These are phyloP conservation scores for Tetramorium alpestre DNA, from an alignment of 1,140 invertebrate genomes.

Conservation along the genomic window DNA sequence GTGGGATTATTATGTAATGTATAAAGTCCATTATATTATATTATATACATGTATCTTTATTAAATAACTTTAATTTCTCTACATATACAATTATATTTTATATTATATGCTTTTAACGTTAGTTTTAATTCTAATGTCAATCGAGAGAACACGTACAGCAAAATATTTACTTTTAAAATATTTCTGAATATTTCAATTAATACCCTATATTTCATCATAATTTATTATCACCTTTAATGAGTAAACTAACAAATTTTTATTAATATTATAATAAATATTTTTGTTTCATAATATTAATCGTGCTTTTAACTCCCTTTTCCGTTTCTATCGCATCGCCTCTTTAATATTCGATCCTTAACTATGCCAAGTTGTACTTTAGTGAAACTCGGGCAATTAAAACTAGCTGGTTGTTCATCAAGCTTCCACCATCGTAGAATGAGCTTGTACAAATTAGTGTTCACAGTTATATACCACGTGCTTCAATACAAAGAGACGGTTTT, in stretches of 20 bases:
- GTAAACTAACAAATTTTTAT: constrained; percentile 2
- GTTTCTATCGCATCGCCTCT: neutral
- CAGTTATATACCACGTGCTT: neutral
- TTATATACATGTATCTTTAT: neutral
- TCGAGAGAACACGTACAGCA: neutral
- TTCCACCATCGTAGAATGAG: neutral
- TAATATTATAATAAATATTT: neutral
- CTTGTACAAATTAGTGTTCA: constrained; percentile 30
- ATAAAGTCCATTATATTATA: neutral
- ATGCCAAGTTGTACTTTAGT: constrained; percentile 21
- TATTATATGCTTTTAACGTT: neutral
- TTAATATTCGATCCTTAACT: constrained; percentile 21
- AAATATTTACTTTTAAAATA: neutral
- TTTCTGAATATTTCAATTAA: neutral
- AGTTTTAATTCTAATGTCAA: neutral
- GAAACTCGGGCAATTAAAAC: constrained; percentile 50
- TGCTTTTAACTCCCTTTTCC: neutral
- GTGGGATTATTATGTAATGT: neutral
- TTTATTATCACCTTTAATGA: neutral
- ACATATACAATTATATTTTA: neutral
- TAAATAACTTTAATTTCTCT: neutral
- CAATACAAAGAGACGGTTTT: neutral
- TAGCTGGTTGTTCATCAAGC: constrained; percentile 21
- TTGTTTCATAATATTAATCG: neutral
- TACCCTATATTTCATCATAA: neutral